Percentiles rank a stretch among this genome's conserved stretches.
These are phyloP conservation scores for Danionella dracula DNA, from an alignment of 2,797 vertebrate genomes.

Conservation along the genomic window DNA sequence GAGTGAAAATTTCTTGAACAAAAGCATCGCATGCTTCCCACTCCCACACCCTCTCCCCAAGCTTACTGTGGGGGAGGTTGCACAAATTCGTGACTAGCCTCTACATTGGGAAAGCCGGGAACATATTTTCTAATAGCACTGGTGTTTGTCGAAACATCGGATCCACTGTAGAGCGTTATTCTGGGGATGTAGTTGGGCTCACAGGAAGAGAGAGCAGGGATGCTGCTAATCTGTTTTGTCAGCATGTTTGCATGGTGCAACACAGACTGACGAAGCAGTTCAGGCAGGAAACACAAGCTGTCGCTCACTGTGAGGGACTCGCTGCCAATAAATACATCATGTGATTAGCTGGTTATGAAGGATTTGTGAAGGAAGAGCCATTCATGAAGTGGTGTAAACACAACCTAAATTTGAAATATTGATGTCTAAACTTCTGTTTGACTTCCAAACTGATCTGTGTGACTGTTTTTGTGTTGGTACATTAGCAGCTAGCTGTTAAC, in stretches of 20 bases:
- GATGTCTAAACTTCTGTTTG: neutral
- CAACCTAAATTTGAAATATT: neutral
- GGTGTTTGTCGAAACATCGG: constrained; percentile 2
- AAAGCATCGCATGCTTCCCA: constrained; percentile 9
- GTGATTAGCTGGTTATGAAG: constrained; percentile 19
- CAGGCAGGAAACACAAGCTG: constrained; percentile 44
- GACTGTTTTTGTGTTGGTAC: constrained; percentile 1
- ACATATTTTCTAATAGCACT: neutral
- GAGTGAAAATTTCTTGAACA: neutral
- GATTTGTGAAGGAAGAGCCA: constrained; percentile 25
- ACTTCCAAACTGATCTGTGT: neutral
- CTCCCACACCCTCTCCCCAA: constrained; percentile 21
- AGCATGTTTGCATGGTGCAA: constrained; percentile 31
- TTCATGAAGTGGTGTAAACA: neutral
- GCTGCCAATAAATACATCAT: constrained; percentile 33
- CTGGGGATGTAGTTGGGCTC: constrained; percentile 1
- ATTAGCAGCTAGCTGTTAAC: constrained; percentile 1
- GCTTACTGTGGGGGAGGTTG: constrained; percentile 25
- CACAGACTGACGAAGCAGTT: constrained; percentile 26
- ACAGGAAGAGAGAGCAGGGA: constrained; percentile 24
- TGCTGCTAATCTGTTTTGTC: constrained; percentile 43
- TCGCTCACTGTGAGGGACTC: constrained; percentile 26
- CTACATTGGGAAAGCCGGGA: neutral
- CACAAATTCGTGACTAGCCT: constrained; percentile 12
- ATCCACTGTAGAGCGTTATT: neutral